Evolutionary conservation across 1,140 invertebrate genomes (phyloP).

Genomic region (Drosophila mojavensis): DNA sequence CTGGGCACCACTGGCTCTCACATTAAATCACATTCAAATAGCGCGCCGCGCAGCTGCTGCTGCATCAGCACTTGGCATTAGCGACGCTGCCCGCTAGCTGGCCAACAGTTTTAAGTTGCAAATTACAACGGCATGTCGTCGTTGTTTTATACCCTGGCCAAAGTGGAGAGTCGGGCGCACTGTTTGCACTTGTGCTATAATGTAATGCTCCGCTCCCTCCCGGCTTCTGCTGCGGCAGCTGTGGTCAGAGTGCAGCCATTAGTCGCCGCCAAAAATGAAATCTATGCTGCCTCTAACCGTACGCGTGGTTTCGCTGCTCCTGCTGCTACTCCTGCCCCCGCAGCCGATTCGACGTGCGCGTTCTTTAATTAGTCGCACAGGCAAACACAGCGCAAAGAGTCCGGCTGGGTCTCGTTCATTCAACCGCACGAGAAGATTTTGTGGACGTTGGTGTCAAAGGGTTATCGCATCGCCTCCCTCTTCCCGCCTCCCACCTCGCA

Average conservation of each 20-base stretch:
- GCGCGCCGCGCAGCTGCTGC: slow-evolving; percentile 32
- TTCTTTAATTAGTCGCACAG: slow-evolving; percentile 69
- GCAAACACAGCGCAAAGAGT: slow-evolving; percentile 19
- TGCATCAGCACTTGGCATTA: slow-evolving; percentile 59
- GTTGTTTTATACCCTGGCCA: neutral
- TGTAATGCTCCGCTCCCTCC: slow-evolving; percentile 10
- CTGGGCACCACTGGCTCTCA: slow-evolving; percentile 15
- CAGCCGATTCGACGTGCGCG: slow-evolving; percentile 51
- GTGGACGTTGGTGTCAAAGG: slow-evolving; percentile 59
- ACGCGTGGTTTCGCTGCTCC: neutral
- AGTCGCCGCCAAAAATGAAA: slow-evolving; percentile 75
- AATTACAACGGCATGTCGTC: slow-evolving; percentile 51
- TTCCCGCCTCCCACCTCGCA: no score
- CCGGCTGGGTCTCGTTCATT: slow-evolving; percentile 7
- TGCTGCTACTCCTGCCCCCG: no score
- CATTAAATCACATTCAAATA: slow-evolving; percentile 63
- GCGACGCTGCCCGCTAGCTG: slow-evolving; percentile 22
- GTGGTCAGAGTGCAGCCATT: slow-evolving; percentile 70
- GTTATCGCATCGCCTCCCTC: slow-evolving; percentile 50
- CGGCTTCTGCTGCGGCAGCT: slow-evolving; percentile 37
- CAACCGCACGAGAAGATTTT: slow-evolving; percentile 22
- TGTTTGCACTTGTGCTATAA: slow-evolving; percentile 33
- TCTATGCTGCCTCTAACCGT: slow-evolving; percentile 46
- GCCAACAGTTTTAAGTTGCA: slow-evolving; percentile 67
- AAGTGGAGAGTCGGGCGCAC: neutral